A percentile compares a stretch with the other conserved stretches of the same genome.
Conservation (phyloP, 2,888 invertebrate genomes). For the Yponomeuta malinellus region DNA sequence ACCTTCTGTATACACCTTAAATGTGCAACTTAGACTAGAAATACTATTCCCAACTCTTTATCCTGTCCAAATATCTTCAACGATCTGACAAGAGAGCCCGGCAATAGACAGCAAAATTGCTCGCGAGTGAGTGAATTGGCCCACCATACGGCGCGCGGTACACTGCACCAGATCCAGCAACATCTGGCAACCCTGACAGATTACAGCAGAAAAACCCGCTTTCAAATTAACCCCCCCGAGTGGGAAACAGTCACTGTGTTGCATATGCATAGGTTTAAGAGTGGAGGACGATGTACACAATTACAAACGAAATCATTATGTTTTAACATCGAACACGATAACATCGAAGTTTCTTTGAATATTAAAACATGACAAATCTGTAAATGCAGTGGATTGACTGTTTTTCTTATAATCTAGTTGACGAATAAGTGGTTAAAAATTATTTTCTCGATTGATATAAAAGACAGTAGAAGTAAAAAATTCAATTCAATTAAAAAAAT, state of each 20-base stretch:
- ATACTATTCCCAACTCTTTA: not conserved
- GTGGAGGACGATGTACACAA: not conserved
- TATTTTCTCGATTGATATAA: too few species aligned
- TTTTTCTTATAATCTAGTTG: too few species aligned
- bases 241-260: constrained; percentile 17
- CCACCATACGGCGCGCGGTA: constrained; percentile 52
- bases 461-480: too few species aligned
- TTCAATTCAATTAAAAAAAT: too few species aligned
- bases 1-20: too few species aligned
- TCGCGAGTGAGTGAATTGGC: constrained; percentile 26
- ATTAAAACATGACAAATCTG: too few species aligned
- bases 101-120: constrained; percentile 58
- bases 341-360: too few species aligned
- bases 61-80: constrained; percentile 17
- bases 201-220: constrained; percentile 40
- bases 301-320: not conserved
- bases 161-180: constrained; percentile 21
- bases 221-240: constrained; percentile 42
- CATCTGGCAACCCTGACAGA: constrained; percentile 49
- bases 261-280: constrained; percentile 7
- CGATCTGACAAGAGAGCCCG: constrained; percentile 37
- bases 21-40: not conserved
- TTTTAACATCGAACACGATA: too few species aligned
- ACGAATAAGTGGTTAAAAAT: too few species aligned
- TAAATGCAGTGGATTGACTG: too few species aligned